Evolutionary conservation across 2,113 vertebrate species (phyloP).

Genomic region (Thermophis baileyi): DNA sequence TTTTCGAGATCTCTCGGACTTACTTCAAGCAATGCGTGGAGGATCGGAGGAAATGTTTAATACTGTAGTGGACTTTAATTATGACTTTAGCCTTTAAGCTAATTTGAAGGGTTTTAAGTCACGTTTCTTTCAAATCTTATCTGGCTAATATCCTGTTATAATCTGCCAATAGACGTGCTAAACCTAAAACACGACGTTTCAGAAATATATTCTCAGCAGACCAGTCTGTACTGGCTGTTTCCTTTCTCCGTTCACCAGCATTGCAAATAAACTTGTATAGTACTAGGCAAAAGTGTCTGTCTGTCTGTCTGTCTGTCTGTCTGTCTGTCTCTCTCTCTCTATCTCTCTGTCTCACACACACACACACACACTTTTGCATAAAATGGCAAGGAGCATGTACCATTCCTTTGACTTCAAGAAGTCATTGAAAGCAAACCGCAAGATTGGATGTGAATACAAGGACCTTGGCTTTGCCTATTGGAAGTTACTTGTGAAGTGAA

Average conservation of each 20-base stretch:
- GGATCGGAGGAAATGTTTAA: slow-evolving; percentile 1
- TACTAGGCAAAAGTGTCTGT: background rate
- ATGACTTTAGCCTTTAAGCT: slow-evolving; percentile 41
- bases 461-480: slow-evolving; percentile 16
- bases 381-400: background rate
- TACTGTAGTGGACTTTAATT: slow-evolving; percentile 37
- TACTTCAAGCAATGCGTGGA: background rate
- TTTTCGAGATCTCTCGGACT: background rate
- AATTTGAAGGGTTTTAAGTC: slow-evolving; percentile 33
- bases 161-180: slow-evolving; percentile 17
- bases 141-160: background rate
- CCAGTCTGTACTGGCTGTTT: background rate
- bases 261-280: background rate
- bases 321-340: too few relatives aligned
- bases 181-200: background rate
- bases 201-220: background rate
- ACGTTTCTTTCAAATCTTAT: slow-evolving; percentile 37
- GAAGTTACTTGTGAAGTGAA: background rate
- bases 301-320: too few relatives aligned
- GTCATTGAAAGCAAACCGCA: slow-evolving; percentile 19
- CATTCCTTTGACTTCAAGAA: slow-evolving; percentile 9
- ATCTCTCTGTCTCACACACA: too few relatives aligned
- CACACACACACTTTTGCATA: background rate
- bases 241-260: background rate
- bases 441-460: background rate